Evolutionary conservation across 2,888 invertebrate species (phyloP).

Genomic region (Alviniconcha strummeri): DNA sequence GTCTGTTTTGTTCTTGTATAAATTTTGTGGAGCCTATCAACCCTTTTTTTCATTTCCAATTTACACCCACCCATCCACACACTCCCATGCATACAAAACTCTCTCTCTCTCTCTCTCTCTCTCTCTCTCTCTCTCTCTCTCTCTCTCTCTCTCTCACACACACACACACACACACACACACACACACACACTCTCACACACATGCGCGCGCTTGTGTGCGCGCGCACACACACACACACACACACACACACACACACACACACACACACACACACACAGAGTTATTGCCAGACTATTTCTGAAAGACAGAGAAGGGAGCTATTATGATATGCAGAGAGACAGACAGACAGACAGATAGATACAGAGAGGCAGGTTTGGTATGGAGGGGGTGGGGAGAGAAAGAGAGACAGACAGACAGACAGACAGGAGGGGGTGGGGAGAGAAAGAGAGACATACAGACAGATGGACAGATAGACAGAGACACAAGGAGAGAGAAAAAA

Average conservation of each 20-base stretch:
- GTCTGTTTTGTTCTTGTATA: too few species aligned
- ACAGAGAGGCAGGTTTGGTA: not conserved
- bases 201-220: too few species aligned
- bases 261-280: not conserved
- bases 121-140: too few species aligned
- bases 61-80: slow-evolving; percentile 1
- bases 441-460: not conserved
- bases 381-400: not conserved
- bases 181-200: slow-evolving; percentile 7
- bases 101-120: too few species aligned
- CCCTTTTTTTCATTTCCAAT: not conserved
- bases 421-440: not conserved
- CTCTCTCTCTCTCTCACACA: too few species aligned
- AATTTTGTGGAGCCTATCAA: not conserved
- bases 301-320: too few species aligned
- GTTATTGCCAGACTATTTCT: too few species aligned
- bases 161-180: not conserved
- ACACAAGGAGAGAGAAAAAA: not conserved
- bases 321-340: too few species aligned
- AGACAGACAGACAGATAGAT: too few species aligned
- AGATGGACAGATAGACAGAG: not conserved
- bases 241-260: slow-evolving; percentile 13
- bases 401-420: not conserved
- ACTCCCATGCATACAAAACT: not conserved
- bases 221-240: not conserved